These are phyloP conservation scores for Drosophila sechellia DNA, from an alignment of 1,140 invertebrate genomes.

Conservation along the genomic window DNA sequence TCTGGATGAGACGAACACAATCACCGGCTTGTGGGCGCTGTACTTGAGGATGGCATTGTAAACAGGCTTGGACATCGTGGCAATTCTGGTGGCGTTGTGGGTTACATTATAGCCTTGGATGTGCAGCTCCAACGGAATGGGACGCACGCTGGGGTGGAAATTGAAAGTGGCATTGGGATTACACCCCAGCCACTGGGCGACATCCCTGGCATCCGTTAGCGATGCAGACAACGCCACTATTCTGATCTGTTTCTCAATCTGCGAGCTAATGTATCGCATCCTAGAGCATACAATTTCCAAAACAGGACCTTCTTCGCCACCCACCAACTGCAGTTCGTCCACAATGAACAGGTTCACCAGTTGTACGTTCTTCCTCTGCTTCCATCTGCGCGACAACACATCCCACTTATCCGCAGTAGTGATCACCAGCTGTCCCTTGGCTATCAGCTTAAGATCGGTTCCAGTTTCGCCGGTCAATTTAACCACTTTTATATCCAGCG, in stretches of 20 bases:
- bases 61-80: conserved; percentile 98
- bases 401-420: conserved; percentile 99
- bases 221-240: conserved; percentile 98
- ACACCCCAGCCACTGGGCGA: conserved; percentile 98
- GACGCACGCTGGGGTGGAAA: conserved; percentile 98
- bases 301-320: conserved; percentile 95
- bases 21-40: conserved; percentile 94
- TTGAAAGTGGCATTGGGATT: conserved; percentile 97
- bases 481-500: conserved; percentile 89
- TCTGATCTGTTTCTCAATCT: conserved; percentile 96
- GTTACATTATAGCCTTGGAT: conserved; percentile 99
- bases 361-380: conserved; percentile 99
- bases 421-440: conserved; percentile 97
- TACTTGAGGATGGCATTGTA: conserved; percentile 97
- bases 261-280: conserved; percentile 98
- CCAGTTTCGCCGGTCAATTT: conserved; percentile 99
- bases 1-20: conserved; percentile 98
- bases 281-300: conserved; percentile 98
- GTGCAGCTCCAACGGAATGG: conserved; percentile 97
- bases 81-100: conserved; percentile 96
- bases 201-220: conserved; percentile 97
- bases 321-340: conserved; percentile 97
- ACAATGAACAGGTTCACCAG: conserved; percentile 98
- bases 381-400: conserved; percentile 98
- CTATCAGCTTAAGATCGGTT: conserved; percentile 96